Percentiles rank a stretch among this genome's conserved stretches.
Evolutionary conservation across 2,797 vertebrate genomes (phyloP).

Genomic region (Rhynchotus rufescens): DNA sequence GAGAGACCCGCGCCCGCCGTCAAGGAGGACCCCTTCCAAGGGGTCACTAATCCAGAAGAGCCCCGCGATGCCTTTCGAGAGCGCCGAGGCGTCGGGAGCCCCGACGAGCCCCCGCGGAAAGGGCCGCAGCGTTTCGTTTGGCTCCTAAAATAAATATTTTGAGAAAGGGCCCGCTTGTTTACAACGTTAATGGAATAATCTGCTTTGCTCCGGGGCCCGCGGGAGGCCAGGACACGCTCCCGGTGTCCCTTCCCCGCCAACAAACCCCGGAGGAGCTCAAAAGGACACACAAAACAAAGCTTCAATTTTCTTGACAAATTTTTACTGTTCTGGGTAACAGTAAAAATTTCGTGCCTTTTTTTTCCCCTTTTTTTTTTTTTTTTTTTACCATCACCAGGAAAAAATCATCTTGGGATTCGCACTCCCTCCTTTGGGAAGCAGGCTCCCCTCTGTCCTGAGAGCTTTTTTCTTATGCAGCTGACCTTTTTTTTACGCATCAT

Average conservation of each 20-base stretch:
- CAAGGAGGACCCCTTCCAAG: constrained; percentile 89
- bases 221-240: not conserved
- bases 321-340: not conserved
- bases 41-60: constrained; percentile 91
- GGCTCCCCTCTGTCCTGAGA: not conserved
- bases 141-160: constrained; percentile 80
- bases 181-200: constrained; percentile 83
- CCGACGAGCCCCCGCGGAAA: constrained; percentile 82
- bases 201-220: constrained; percentile 15
- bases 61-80: constrained; percentile 85
- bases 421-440: accelerated
- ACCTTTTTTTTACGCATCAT: too few relatives aligned
- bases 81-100: constrained; percentile 87
- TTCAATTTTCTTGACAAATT: accelerated
- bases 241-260: not conserved
- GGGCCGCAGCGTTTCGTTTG: constrained; percentile 84
- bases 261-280: not conserved
- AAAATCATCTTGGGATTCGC: accelerated
- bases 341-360: accelerated
- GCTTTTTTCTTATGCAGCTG: accelerated
- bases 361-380: not conserved
- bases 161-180: constrained; percentile 72
- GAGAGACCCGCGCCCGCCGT: constrained; percentile 84
- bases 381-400: not conserved
- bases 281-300: not conserved